Evolutionary conservation across 2,113 vertebrate genomes (phyloP), one percentile per base, ranked within the genome.

Genomic region (Platichthys flesus): DNA sequence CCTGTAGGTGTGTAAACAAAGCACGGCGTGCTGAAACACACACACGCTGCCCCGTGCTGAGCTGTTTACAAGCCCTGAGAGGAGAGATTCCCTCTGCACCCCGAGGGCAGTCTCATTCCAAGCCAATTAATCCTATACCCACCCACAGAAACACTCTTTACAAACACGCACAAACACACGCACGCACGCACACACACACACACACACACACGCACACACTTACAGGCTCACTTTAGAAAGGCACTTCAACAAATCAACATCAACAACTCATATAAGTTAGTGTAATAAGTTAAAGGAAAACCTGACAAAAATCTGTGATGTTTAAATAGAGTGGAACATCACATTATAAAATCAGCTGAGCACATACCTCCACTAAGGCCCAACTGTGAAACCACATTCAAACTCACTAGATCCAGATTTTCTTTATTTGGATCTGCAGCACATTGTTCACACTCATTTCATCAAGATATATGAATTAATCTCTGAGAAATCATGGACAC

Each of bases 21-120:
- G 6, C 68, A 64, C 4, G 0, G 18, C n/a, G 16, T 67, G 28
- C 63, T 60, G 9, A 62, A 66, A 72, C 71, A 81, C 70, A 72
- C 26, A 80, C 71, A 84, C 52, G 49, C 58, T 1, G 56, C 31
- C 56, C 74, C 64, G n/a, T 78, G 82, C 75, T 81, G 78, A 84
- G 82, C 77, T 88, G 83, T 88, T 89, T 89, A 85, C 76, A 78
- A 79, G 55, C 64, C 77, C 65, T 73, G 31, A 85, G 68, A 76
- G 49, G 55, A 45, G 71, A 88, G 79, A 85, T 87, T 79, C 79
- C 75, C 67, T 83, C 49, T 78, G 51, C 57, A 81, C 67, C 81
- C 71, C 21, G 47, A 62, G 67, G 82, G 67, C 21, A 74, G 66
- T 84, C 64, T 78, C 37, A 59, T 76, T 83, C 60, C 67, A 76